Base-by-base conservation (phyloP, 2,888 invertebrate genomes). In the Lochmaea crataegi region DNA sequence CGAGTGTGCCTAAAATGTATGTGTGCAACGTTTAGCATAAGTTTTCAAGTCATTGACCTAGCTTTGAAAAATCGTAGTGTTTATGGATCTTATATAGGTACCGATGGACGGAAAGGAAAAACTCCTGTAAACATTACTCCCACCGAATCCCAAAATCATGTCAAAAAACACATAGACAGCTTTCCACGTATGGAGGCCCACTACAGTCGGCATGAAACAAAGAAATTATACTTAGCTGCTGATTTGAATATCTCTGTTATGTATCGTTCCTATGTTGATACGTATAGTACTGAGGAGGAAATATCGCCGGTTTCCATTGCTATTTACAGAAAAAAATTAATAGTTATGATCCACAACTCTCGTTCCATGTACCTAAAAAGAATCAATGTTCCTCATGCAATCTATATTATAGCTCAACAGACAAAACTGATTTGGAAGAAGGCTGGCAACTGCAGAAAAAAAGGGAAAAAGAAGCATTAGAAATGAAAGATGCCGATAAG, bases 1-100 rank as follows among this genome's bases (percentile, higher is more conserved):
- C 68, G 58, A 68, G 68, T 60, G 41, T 68, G 68, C 22, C 45
- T 60, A 42, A 58, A 68, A n/a, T 68, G 58, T 68, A 6, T 68
- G 58, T 68, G 68, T 26, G 60, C 68, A 12, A 26, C 18, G 6
- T 65, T 45, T 51, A 48, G 48, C 53, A 51, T 45, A 48, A 65
- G 48, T 65, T 65, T 65, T 65, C 48, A 65, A 65, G 22, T 65
- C 48, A 48, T 65, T 45, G 42, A 65, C 48, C 48, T 45, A 22
- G 65, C 65, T 65, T 48, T 65, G 48, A 65, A 65, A 48, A 65
- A 65, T 2, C 22, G 45, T 45, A 51, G 65, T 16, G 45, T 48
- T 22, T 11, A 48, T 65, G 65, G 65, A 16, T n/a, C 65, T 22
- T 65, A 65, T 48, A 65, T 65, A 65, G 48, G 65, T 51, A 22